Conservation (phyloP, 2,797 vertebrate species). For the Tenualosa ilisha region DNA sequence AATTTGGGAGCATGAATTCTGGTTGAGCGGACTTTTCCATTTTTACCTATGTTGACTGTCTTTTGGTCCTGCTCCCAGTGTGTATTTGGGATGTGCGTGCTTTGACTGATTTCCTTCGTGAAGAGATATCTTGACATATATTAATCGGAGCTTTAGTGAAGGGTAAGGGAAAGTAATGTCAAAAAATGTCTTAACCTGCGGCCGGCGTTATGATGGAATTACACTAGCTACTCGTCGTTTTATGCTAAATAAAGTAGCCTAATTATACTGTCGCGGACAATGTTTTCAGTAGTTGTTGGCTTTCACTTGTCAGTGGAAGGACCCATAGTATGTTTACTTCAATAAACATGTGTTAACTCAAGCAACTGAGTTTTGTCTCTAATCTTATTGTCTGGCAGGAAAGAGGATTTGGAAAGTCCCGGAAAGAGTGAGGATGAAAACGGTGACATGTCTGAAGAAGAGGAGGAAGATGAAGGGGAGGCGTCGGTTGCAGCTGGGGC, state of each 20-base stretch:
- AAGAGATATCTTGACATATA: background rate
- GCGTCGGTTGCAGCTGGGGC: constrained; percentile 44
- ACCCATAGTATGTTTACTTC: background rate
- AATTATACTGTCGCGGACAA: no score
- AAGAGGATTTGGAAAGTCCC: constrained; percentile 85
- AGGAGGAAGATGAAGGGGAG: constrained; percentile 56
- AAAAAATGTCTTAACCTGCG: background rate
- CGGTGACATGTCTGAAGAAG: constrained; percentile 88
- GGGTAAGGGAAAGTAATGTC: background rate
- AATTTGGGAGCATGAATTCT: no score
- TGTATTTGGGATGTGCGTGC: no score
- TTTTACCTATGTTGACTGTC: no score
- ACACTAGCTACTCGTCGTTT: no score
- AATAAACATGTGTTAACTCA: background rate
- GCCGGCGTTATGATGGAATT: no score
- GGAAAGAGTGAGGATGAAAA: constrained; percentile 94
- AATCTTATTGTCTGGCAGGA: constrained; percentile 65
- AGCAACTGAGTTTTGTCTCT: background rate
- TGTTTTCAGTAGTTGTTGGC: background rate
- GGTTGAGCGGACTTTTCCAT: no score
- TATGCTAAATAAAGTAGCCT: no score
- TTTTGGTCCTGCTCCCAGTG: no score
- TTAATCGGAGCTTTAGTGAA: background rate
- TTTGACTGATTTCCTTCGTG: no score
- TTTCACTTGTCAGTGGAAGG: background rate